Conservation (phyloP, 2,888 invertebrate species). For the Serrognathus titanus region DNA sequence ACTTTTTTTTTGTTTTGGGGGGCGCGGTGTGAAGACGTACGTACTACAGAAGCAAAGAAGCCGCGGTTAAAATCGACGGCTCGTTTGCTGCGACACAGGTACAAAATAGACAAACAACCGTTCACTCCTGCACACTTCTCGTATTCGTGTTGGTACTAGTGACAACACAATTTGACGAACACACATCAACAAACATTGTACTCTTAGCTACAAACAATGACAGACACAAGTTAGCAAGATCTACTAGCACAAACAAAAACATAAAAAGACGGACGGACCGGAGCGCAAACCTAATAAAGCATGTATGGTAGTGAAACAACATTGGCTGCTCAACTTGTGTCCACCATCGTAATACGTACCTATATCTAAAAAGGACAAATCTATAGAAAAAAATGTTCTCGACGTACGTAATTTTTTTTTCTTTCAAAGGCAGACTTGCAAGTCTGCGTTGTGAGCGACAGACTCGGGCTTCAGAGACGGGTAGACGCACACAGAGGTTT, state of each 20-base stretch:
- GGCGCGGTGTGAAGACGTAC: conserved; percentile 15
- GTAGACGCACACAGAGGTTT: conserved; percentile 88
- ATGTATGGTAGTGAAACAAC: conserved; percentile 33
- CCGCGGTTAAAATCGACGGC: conserved; percentile 17
- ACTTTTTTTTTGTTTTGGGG: not conserved
- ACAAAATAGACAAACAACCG: conserved; percentile 32
- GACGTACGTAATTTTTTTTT: not conserved
- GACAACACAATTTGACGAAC: conserved; percentile 44
- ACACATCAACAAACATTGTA: conserved; percentile 41
- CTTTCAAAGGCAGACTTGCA: not conserved
- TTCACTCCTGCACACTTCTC: conserved; percentile 23
- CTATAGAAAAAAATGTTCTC: not conserved
- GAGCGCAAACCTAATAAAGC: conserved; percentile 32
- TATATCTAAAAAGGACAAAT: conserved; percentile 30
- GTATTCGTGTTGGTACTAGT: conserved; percentile 21
- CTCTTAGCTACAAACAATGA: conserved; percentile 51
- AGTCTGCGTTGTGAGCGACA: conserved; percentile 39
- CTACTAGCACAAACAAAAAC: conserved; percentile 40
- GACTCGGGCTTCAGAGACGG: conserved; percentile 52
- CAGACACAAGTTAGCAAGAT: conserved; percentile 51
- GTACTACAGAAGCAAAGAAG: conserved; percentile 41
- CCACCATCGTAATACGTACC: conserved; percentile 49
- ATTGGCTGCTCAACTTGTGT: conserved; percentile 49
- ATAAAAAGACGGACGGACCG: conserved; percentile 27
- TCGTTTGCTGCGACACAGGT: conserved; percentile 24